Evolutionary conservation across 2,797 vertebrate genomes (phyloP).

Genomic region (Potorous gilbertii): DNA sequence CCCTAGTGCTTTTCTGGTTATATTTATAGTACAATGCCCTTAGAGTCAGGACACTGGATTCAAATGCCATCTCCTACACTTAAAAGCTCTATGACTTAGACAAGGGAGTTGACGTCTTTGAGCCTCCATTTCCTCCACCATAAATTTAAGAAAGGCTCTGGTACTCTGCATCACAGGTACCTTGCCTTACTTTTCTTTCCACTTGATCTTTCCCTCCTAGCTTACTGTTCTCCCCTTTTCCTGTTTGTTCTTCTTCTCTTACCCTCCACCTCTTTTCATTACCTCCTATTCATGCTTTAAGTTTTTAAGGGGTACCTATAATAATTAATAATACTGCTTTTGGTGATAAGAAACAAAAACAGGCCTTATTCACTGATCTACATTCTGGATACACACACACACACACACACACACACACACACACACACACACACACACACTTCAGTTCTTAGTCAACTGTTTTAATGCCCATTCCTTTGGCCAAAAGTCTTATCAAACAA

Average conservation of each 20-base stretch:
- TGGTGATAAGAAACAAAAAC: neutral
- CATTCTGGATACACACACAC: neutral
- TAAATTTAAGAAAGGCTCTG: neutral
- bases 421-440: neutral
- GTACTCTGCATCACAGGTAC: neutral
- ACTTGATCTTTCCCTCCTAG: neutral
- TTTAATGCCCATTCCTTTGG: neutral
- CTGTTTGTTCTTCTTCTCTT: neutral
- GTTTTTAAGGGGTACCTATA: neutral
- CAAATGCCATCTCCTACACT: neutral
- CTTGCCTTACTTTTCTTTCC: neutral
- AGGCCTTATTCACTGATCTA: neutral
- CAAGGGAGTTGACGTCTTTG: neutral
- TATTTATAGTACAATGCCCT: neutral
- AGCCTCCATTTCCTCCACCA: neutral
- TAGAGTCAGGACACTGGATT: neutral
- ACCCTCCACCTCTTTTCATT: neutral
- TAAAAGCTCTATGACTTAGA: neutral
- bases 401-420: too few species aligned
- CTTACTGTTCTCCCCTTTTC: neutral
- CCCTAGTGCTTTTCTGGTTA: neutral
- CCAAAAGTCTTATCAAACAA: neutral
- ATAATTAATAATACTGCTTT: neutral
- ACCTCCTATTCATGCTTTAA: neutral
- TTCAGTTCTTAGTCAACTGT: neutral